Conservation (phyloP, 2,113 vertebrate genomes). For the Anseranas semipalmata region DNA sequence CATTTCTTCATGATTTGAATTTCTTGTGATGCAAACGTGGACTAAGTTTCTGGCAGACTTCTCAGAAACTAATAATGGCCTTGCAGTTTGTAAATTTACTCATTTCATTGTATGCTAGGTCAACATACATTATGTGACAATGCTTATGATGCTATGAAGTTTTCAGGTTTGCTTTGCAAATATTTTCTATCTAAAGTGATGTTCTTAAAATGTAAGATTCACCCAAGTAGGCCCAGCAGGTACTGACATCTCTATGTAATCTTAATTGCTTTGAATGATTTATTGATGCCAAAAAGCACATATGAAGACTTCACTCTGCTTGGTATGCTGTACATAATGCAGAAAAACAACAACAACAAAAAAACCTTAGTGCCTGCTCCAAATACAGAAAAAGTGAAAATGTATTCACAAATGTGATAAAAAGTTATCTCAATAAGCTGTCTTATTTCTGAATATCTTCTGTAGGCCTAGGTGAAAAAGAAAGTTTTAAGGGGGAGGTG, state of each 20-base stretch:
- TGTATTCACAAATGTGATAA: neutral
- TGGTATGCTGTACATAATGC: too few relatives aligned
- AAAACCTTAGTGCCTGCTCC: neutral
- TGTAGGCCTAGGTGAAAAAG: neutral
- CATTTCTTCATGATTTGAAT: neutral
- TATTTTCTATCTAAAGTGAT: neutral
- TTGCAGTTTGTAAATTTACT: neutral
- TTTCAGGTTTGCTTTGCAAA: neutral
- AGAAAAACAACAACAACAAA: neutral
- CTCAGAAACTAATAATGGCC: neutral
- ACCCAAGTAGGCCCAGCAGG: neutral
- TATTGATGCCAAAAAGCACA: neutral
- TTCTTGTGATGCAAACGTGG: neutral
- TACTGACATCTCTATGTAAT: neutral
- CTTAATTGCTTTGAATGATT: neutral
- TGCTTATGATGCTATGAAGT: neutral
- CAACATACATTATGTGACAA: neutral
- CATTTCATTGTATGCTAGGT: neutral
- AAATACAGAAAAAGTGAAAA: neutral
- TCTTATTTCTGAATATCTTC: neutral
- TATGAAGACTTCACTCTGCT: neutral
- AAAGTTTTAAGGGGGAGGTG: neutral
- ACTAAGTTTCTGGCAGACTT: neutral
- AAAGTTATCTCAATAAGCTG: neutral
- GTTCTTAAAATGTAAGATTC: neutral